These are phyloP conservation scores for Caenorhabditis wallacei DNA, from an alignment of 2,888 invertebrate genomes.

Conservation along the genomic window DNA sequence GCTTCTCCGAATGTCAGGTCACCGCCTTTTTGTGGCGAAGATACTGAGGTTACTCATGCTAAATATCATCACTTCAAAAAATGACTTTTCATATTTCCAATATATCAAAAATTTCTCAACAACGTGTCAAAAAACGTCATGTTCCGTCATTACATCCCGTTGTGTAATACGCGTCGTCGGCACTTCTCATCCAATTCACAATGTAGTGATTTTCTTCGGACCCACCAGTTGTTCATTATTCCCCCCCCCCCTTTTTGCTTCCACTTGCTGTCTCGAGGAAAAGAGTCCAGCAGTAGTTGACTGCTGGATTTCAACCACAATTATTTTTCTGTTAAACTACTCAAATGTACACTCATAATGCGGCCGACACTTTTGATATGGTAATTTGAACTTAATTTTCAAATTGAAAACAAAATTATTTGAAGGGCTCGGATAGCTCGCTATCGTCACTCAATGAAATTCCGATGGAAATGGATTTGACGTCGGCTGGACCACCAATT, in stretches of 20 bases:
- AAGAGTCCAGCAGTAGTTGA: conserved; percentile 16
- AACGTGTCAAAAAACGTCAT: conserved; percentile 65
- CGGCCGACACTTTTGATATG: conserved; percentile 59
- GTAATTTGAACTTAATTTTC: conserved; percentile 20
- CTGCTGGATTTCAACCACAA: conserved; percentile 24
- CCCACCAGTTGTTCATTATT: conserved; percentile 64
- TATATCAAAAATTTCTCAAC: conserved; percentile 7
- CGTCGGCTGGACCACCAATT: conserved; percentile 76
- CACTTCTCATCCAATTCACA: conserved; percentile 56
- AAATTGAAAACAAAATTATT: not conserved
- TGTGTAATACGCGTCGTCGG: conserved; percentile 50
- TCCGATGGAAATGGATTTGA: conserved; percentile 80
- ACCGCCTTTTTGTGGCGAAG: conserved; percentile 1
- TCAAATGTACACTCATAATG: conserved; percentile 59
- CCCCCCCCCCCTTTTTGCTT: conserved; percentile 9
- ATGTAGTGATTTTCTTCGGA: conserved; percentile 60
- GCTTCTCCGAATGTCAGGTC: not conserved
- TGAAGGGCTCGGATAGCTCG: conserved; percentile 73
- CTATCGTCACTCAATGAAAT: conserved; percentile 76
- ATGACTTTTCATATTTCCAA: not conserved
- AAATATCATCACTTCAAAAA: not conserved
- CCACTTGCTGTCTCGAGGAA: conserved; percentile 20
- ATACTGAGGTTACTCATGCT: not conserved
- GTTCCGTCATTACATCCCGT: conserved; percentile 48
- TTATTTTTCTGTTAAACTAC: not conserved